A percentile compares a stretch with the other conserved stretches of the same genome.
Evolutionary conservation across 2,113 vertebrate species (phyloP).

Genomic region (Chrysemys picta): DNA sequence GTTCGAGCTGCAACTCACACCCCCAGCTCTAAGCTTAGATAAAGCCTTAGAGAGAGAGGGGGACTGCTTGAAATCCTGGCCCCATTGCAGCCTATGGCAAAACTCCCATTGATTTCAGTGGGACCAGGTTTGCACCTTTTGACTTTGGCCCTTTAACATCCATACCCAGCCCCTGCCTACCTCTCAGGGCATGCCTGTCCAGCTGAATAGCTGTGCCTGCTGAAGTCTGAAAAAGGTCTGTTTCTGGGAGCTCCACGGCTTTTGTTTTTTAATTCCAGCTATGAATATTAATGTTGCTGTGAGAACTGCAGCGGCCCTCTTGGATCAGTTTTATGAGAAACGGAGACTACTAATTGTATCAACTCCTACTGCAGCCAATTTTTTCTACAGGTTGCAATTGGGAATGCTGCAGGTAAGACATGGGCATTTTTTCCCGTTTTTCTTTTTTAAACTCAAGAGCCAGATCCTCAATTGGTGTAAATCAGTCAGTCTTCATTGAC

Average conservation of each 20-base stretch:
- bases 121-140: background rate
- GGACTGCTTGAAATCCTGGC: background rate
- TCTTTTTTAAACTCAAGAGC: background rate
- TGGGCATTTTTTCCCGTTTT: background rate
- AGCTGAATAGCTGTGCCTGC: background rate
- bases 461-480: background rate
- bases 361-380: conserved; percentile 93
- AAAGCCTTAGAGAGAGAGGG: background rate
- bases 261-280: conserved; percentile 80
- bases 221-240: background rate
- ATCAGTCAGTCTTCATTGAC: background rate
- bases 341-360: conserved; percentile 94
- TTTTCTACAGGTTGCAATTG: conserved; percentile 95
- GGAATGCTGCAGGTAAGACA: conserved; percentile 92
- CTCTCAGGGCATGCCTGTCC: background rate
- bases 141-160: background rate
- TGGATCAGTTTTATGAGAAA: conserved; percentile 99
- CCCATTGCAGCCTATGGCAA: background rate
- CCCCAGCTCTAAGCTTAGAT: background rate
- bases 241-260: background rate
- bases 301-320: conserved; percentile 89
- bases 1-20: background rate
- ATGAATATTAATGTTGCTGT: conserved; percentile 97
- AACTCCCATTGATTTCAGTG: background rate
- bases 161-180: background rate